phyloP scores from a whole-genome alignment of 2,797 vertebrate species.

The Girardinus metallicus region DNA sequence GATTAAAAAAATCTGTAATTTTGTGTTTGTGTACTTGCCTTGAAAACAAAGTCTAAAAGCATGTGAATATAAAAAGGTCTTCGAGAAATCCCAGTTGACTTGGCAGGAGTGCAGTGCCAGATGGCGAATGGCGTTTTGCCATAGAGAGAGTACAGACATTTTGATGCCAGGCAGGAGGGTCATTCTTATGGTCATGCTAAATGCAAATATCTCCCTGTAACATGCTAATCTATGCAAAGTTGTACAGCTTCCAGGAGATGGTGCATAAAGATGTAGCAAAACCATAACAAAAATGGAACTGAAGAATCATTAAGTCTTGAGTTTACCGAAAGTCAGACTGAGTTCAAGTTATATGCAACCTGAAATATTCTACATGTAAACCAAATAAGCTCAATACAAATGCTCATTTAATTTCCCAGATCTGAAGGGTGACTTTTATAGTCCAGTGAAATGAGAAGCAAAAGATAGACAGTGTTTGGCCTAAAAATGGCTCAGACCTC shows the following conservation, averaged over 20 bases:
- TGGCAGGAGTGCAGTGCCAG: constrained; percentile 40
- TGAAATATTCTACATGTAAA: not conserved
- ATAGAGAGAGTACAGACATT: constrained; percentile 17
- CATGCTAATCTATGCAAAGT: constrained; percentile 66
- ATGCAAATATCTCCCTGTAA: constrained; percentile 52
- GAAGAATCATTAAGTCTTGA: not conserved
- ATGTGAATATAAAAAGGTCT: not conserved
- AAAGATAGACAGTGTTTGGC: not conserved
- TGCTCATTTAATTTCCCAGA: not conserved
- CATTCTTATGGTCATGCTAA: constrained; percentile 30
- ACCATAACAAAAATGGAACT: not conserved
- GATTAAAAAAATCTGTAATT: not conserved
- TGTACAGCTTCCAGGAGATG: constrained; percentile 3
- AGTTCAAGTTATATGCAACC: not conserved
- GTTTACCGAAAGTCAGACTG: not conserved
- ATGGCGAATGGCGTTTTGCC: constrained; percentile 38
- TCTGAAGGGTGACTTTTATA: not conserved
- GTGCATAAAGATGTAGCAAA: constrained; percentile 8
- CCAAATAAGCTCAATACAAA: not conserved
- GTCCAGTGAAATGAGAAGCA: not conserved
- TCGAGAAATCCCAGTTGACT: constrained; percentile 12
- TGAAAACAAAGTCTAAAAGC: not conserved
- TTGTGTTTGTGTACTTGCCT: not conserved
- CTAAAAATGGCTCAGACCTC: not conserved
- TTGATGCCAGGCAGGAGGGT: constrained; percentile 44